Percentiles rank a stretch among this genome's conserved stretches.
These are phyloP conservation scores for Leptinotarsa peninsularis DNA, from an alignment of 2,888 invertebrate species.

Conservation along the genomic window DNA sequence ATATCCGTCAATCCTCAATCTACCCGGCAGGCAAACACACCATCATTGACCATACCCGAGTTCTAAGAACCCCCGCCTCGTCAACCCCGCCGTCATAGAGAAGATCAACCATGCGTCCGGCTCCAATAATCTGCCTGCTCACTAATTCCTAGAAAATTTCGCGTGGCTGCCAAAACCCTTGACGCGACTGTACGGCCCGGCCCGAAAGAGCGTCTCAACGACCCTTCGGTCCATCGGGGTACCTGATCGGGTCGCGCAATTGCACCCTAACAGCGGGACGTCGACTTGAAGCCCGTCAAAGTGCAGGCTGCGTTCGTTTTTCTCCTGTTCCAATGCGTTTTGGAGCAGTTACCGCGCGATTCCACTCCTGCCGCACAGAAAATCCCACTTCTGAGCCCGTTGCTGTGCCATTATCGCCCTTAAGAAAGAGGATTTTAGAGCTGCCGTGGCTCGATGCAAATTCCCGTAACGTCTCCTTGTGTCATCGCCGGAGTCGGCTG, in stretches of 20 bases:
- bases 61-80: background rate
- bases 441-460: background rate
- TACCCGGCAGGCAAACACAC: slow-evolving; percentile 9
- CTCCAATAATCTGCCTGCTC: slow-evolving; percentile 42
- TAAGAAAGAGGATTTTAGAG: background rate
- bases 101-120: slow-evolving; percentile 18
- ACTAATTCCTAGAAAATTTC: slow-evolving; percentile 55
- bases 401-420: background rate
- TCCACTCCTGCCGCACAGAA: background rate
- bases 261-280: slow-evolving; percentile 42
- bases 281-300: slow-evolving; percentile 34
- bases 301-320: slow-evolving; percentile 30
- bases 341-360: slow-evolving; percentile 10
- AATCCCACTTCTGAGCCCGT: background rate
- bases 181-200: slow-evolving; percentile 8
- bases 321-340: slow-evolving; percentile 9
- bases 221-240: slow-evolving; percentile 40
- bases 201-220: slow-evolving; percentile 30
- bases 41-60: slow-evolving; percentile 12
- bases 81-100: slow-evolving; percentile 55
- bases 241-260: slow-evolving; percentile 41
- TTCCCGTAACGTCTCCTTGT: background rate
- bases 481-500: background rate
- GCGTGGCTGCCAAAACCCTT: slow-evolving; percentile 45
- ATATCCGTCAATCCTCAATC: slow-evolving; percentile 4